Evolutionary conservation across 2,888 invertebrate species (phyloP).

Genomic region (Drosophila peninsularis): DNA sequence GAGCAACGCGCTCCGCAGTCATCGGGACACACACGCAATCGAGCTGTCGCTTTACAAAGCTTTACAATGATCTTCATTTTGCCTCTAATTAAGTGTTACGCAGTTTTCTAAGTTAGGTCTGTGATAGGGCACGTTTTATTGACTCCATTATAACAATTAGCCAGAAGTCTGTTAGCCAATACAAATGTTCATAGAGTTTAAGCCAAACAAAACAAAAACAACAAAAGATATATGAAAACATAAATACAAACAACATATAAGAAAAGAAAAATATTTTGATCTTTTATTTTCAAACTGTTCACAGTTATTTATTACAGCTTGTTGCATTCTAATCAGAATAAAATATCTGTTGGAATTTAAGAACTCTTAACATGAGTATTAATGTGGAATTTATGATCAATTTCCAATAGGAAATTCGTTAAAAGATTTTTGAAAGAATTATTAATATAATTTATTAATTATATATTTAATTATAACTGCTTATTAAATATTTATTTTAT

Average conservation of each 20-base stretch:
- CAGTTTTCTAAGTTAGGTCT: constrained; percentile 73
- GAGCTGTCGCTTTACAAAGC: constrained; percentile 70
- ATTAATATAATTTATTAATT: neutral
- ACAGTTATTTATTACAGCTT: constrained; percentile 16
- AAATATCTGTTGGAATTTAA: neutral
- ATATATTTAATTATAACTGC: neutral
- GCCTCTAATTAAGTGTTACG: constrained; percentile 65
- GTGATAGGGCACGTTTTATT: constrained; percentile 82
- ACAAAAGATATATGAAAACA: constrained; percentile 26
- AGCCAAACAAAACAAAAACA: constrained; percentile 18
- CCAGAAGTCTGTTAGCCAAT: constrained; percentile 68
- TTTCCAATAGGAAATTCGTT: constrained; percentile 6
- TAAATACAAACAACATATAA: constrained; percentile 45
- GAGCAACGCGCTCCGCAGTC: neutral
- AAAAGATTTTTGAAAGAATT: neutral
- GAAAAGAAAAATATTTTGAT: constrained; percentile 20
- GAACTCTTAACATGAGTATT: constrained; percentile 1
- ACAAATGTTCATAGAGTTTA: constrained; percentile 47
- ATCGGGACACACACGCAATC: constrained; percentile 68
- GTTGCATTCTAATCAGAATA: constrained; percentile 7
- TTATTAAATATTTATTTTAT: too few species aligned
- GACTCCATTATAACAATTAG: constrained; percentile 60
- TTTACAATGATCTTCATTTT: constrained; percentile 78
- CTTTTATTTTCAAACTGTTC: constrained; percentile 16
- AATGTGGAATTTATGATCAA: neutral